Evolutionary conservation across 2,888 invertebrate genomes (phyloP), one percentile per base, ranked within the genome.

Genomic region (Aleiodes alternator): DNA sequence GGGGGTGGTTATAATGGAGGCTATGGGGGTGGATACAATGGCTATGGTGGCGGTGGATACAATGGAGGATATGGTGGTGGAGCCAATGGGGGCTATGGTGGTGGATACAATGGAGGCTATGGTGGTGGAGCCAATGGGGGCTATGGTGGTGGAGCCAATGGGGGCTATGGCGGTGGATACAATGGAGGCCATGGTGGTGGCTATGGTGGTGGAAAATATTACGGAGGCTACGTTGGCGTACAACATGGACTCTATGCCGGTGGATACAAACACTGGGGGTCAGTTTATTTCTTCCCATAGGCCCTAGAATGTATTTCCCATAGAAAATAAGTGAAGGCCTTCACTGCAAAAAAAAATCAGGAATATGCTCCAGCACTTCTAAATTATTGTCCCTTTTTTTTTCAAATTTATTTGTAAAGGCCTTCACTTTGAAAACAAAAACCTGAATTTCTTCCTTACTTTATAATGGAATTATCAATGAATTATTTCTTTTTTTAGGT

Each of bases 21-120:
- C 38, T 38, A 38, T 38, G 6, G 8, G 38, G 38, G 38, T 38
- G 78, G 75, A 50, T 8, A 72, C 12, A 66, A 61, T 11, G 76
- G 75, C 2, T 55, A 50, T 56, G 78, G 78, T 48, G 78, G 78
- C 14, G 75, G 72, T 29, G 78, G 73, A n/a, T 69, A 77, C 4
- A 73, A 73, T 16, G 68, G 70, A n/a, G 61, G 50, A 9, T 61
- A 70, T 12, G 12, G 50, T 48, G 34, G 68, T 31, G 73, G 73
- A n/a, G n/a, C n/a, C 11, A 53, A 69, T 31, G 53, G 68, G 4
- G 69, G 73, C 14, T 16, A 73, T 23, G 51, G 66, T 14, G 72
- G 71, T 16, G 43, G 68, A 43, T 64, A 64, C 29, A 5, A 12
- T 5, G 72, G 64, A 12, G 78, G 75, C 43, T 8, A 72, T 14